phyloP scores from a whole-genome alignment of 2,797 vertebrate species.

The Kryptopterus vitreolus region DNA sequence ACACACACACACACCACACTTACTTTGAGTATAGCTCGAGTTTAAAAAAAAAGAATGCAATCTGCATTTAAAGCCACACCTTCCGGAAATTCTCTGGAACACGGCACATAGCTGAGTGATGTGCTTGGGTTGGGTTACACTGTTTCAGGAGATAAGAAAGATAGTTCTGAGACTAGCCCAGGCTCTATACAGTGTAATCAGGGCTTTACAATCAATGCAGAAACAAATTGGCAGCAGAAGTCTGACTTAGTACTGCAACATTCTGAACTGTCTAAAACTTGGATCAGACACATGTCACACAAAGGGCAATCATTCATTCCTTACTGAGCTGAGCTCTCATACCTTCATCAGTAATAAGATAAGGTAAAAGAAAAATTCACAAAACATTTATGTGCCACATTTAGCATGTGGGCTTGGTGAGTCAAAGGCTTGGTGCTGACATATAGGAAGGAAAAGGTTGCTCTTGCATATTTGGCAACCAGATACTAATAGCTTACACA shows the following conservation, averaged over 20 bases:
- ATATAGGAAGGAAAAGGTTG: background rate
- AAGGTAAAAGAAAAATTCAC: conserved; percentile 23
- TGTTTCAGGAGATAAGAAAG: background rate
- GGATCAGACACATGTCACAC: background rate
- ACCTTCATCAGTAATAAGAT: background rate
- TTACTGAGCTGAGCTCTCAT: background rate
- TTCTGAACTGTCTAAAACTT: background rate
- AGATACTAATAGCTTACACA: conserved; percentile 22
- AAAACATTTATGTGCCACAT: conserved; percentile 48
- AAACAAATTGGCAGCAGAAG: background rate
- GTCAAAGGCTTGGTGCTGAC: background rate
- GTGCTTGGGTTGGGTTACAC: background rate
- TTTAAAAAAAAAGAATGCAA: background rate
- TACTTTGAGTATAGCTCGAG: background rate
- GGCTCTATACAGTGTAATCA: background rate
- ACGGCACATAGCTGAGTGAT: background rate
- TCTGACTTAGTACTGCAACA: background rate
- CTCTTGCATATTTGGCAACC: background rate
- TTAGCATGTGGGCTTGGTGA: conserved; percentile 44
- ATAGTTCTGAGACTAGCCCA: background rate
- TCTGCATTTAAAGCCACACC: background rate
- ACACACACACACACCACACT: no score
- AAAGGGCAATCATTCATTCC: background rate
- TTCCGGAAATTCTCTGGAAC: background rate
- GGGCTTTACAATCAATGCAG: background rate